phyloP scores from a whole-genome alignment of 2,797 vertebrate genomes.

The Premnoplex brunnescens region DNA sequence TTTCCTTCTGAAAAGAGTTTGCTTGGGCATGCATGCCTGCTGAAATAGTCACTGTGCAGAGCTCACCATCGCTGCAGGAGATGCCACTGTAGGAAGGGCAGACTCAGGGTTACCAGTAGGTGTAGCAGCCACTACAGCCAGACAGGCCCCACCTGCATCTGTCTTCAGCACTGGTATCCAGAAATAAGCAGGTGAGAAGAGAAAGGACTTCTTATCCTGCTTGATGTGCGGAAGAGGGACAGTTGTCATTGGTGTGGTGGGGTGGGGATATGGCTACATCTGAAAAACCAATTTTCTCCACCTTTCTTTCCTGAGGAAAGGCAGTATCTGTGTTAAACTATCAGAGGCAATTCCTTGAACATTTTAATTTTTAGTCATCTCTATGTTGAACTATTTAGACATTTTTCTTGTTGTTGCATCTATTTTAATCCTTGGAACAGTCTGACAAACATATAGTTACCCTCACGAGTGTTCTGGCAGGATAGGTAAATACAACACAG shows the following conservation, averaged over 20 bases:
- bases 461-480: background rate
- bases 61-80: background rate
- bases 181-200: background rate
- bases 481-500: background rate
- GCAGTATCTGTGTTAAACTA: background rate
- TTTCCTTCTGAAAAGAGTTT: background rate
- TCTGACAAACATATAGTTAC: background rate
- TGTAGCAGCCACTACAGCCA: background rate
- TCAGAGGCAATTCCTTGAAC: background rate
- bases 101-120: background rate
- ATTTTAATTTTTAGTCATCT: background rate
- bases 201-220: background rate
- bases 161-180: background rate
- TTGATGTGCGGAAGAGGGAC: background rate
- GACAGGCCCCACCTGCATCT: background rate
- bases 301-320: background rate
- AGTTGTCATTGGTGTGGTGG: background rate
- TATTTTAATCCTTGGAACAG: background rate
- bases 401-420: background rate
- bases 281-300: background rate
- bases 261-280: background rate
- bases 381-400: background rate
- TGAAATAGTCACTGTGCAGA: background rate
- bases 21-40: background rate
- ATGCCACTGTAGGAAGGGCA: background rate